Evolutionary conservation across 2,888 invertebrate genomes (phyloP).

Genomic region (Sialis fuliginosa): DNA sequence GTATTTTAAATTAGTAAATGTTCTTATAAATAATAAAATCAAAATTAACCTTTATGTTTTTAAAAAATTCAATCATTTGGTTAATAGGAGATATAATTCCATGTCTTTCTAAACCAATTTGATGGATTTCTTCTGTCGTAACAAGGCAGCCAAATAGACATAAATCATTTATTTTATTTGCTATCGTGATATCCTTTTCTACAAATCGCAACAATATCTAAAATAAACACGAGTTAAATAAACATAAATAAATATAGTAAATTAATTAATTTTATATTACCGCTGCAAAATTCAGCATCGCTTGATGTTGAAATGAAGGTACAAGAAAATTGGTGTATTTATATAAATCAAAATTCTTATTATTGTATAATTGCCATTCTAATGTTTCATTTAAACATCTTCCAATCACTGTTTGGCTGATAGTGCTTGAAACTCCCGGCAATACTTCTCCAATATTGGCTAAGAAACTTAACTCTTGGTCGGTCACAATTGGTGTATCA

Average conservation of each 20-base stretch:
- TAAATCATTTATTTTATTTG: conserved; percentile 35
- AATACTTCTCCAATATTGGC: conserved; percentile 60
- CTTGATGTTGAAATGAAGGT: conserved; percentile 8
- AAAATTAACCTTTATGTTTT: no score
- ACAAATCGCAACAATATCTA: conserved; percentile 29
- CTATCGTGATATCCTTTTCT: conserved; percentile 26
- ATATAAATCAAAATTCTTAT: neutral
- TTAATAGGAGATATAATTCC: conserved; percentile 15
- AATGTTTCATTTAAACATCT: neutral
- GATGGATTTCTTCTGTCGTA: conserved; percentile 31
- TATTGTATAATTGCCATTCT: neutral
- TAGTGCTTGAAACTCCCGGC: conserved; percentile 39
- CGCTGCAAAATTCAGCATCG: conserved; percentile 19
- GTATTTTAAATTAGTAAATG: no score
- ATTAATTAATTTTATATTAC: conserved; percentile 34
- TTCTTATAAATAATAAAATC: no score
- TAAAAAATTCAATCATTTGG: no score
- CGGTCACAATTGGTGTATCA: conserved; percentile 45
- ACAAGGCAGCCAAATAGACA: conserved; percentile 43
- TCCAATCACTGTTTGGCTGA: conserved; percentile 19
- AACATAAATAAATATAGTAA: conserved; percentile 32
- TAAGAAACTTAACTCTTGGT: conserved; percentile 45
- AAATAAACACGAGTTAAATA: conserved; percentile 11
- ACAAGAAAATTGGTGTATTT: neutral
- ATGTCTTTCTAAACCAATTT: conserved; percentile 28